These are phyloP conservation scores for Trachymyrmex septentrionalis DNA, from an alignment of 1,140 invertebrate genomes.

Conservation along the genomic window DNA sequence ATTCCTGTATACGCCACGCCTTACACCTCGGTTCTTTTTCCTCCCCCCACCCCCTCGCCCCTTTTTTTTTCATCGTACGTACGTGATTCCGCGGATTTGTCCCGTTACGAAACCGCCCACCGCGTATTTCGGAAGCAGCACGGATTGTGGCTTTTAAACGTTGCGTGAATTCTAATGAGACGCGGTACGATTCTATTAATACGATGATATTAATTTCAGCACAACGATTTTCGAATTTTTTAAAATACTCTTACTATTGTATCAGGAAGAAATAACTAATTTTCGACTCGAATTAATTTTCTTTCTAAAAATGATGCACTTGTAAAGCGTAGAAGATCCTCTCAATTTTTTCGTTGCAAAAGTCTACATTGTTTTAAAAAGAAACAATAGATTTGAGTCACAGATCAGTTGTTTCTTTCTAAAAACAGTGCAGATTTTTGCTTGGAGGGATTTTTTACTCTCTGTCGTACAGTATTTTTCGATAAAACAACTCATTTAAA, in stretches of 20 bases:
- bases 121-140: not conserved
- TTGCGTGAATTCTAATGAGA: slow-evolving; percentile 32
- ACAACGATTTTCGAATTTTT: not conserved
- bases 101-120: not conserved
- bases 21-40: not conserved
- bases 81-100: not conserved
- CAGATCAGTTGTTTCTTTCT: not conserved
- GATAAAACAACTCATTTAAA: not conserved
- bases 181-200: not conserved
- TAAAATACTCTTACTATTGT: not conserved
- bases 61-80: not conserved
- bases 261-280: not conserved
- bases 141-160: slow-evolving; percentile 19
- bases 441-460: not conserved
- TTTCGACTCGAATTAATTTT: not conserved
- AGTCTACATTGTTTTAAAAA: no score
- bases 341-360: not conserved
- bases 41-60: no score
- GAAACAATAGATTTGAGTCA: not conserved
- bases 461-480: no score
- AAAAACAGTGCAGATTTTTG: not conserved
- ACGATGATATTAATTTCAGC: slow-evolving; percentile 6
- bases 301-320: no score
- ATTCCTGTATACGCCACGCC: not conserved
- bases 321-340: not conserved